phyloP scores from a whole-genome alignment of 2,888 invertebrate genomes.

The Chydorus sphaericus region DNA sequence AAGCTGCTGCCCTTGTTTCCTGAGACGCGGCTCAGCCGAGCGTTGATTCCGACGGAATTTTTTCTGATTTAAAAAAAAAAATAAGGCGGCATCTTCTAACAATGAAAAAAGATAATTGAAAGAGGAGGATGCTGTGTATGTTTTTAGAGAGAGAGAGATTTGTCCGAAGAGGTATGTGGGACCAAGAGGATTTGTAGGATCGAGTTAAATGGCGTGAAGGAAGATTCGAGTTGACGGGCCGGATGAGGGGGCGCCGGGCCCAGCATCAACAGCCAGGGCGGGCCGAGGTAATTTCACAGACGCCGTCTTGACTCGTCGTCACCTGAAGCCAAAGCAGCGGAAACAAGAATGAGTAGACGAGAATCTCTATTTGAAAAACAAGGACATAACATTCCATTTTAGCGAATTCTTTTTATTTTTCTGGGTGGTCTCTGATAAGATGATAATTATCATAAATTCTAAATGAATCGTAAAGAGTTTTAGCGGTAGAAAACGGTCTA shows the following conservation, averaged over 20 bases:
- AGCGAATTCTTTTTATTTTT: no score
- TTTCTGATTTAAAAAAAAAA: no score
- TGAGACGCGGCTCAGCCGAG: not conserved
- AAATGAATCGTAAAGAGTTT: no score
- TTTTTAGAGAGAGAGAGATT: not conserved
- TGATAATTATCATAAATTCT: no score
- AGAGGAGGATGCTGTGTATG: not conserved
- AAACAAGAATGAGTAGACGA: no score
- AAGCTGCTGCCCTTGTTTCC: not conserved
- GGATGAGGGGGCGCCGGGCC: not conserved
- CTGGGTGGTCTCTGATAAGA: no score
- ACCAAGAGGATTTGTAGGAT: not conserved
- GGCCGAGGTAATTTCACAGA: constrained; percentile 6
- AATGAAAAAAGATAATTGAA: no score
- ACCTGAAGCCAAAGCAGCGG: constrained; percentile 6
- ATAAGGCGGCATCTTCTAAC: no score
- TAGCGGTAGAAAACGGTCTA: no score
- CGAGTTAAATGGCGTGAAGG: constrained; percentile 5
- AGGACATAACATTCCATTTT: no score
- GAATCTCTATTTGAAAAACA: no score
- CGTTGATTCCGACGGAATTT: no score
- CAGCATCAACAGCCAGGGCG: not conserved
- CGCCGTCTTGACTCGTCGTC: constrained; percentile 6
- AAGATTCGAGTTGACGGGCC: constrained; percentile 5
- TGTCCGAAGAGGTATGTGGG: not conserved